Evolutionary conservation across 2,113 vertebrate genomes (phyloP), one percentile per base, ranked within the genome.

Genomic region (Xenopus laevis): DNA sequence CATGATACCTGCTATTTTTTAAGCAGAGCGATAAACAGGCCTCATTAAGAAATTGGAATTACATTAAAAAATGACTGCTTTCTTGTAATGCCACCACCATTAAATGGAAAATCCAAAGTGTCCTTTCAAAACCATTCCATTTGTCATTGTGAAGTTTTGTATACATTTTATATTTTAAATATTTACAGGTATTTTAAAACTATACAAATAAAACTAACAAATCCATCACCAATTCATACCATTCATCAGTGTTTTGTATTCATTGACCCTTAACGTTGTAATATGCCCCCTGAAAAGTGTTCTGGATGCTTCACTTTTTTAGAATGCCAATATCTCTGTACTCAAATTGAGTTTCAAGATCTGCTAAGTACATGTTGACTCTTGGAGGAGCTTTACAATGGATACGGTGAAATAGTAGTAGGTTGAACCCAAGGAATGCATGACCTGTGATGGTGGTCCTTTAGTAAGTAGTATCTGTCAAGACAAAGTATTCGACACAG

Each of bases 391-490:
- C 50, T 66, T 71, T 73, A 17, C 79, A 75, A 74, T 15, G 52
- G 70, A 12, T 50, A 20, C 62, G 75, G 50, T 74, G 61, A 53
- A 74, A 69, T 55, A 46, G 21, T 23, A 75, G 72, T 76, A 73
- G 74, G 62, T 59, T 33, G 23, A 79, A 65, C 79, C 61, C 68
- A 61, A 77, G 70, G 58, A 82, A 82, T 80, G 79, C 61, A 27
- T 61, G 58, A 70, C 52, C 63, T 73, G 16, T 79, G 70, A 72
- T 23, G 70, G 81, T 86, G 79, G 80, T 83, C 84, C 82, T 72
- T 72, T 73, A 71, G 61, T 79, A 82, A 81, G 68, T 78, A 64
- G 59, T 67, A 74, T 83, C 79, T 84, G 82, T 84, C 79, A 81
- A 50, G 69, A 72, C 78, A 45, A 53, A 77, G 46, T 20, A 78